phyloP scores from a whole-genome alignment of 2,888 invertebrate species.

The Piscicola geometra region DNA sequence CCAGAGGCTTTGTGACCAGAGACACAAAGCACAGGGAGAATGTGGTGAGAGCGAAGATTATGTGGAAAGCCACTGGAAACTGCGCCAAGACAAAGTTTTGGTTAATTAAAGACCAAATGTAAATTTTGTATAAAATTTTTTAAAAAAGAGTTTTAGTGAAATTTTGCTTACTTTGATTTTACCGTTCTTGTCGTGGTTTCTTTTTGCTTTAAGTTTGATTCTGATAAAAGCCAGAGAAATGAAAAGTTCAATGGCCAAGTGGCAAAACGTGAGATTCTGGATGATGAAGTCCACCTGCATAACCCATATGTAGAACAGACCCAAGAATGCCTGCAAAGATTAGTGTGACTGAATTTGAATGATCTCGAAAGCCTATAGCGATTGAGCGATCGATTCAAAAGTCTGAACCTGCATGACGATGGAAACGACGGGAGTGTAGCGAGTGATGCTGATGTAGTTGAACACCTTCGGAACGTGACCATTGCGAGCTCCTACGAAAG shows the following conservation, averaged over 20 bases:
- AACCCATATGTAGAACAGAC: conserved; percentile 4
- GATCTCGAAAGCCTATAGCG: no score
- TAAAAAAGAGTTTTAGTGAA: background rate
- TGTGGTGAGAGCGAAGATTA: no score
- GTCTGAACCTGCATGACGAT: background rate
- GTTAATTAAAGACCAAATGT: background rate
- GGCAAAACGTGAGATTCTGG: background rate
- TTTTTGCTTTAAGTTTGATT: background rate
- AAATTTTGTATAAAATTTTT: background rate
- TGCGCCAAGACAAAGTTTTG: background rate
- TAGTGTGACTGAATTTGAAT: no score
- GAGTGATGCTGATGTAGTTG: background rate
- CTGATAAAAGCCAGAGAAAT: background rate
- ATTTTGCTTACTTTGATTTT: background rate
- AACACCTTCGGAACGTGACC: conserved; percentile 6
- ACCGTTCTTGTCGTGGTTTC: background rate
- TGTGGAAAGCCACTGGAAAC: no score
- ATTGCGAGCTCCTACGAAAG: background rate
- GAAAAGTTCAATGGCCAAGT: background rate
- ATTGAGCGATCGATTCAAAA: background rate
- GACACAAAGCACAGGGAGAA: no score
- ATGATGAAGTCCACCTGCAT: background rate
- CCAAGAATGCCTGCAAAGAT: background rate
- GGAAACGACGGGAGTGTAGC: background rate
- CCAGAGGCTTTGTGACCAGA: no score